Base-by-base conservation (phyloP, 2,113 vertebrate species). In the Vireo altiloquus region DNA sequence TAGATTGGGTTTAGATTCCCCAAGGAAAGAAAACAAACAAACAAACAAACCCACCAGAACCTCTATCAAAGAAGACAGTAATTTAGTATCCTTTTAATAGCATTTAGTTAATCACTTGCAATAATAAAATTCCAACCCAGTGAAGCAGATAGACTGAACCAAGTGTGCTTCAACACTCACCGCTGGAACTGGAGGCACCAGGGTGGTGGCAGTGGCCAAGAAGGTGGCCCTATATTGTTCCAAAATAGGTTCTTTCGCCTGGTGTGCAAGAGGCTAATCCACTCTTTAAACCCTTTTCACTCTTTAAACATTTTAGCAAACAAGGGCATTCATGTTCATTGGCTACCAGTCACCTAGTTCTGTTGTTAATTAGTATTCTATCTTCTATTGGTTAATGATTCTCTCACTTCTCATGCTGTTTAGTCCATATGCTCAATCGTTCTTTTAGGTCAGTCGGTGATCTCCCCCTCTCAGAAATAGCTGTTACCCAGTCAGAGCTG, bases 131-230 rank as follows among this genome's bases (percentile, higher is more conserved):
- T 7, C 33, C 39, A 56, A 7, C 37, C 12, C 31, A 11, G 44
- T 5, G n/a, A 49, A 28, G 18, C 19, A 56, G 5, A 24, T 3
- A 10, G 64, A n/a, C 27, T 6, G 14, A 57, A 63, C 12, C 7
- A 28, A 30, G 22, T 7, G 10, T 31, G 15, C 3, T 19, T 13
- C 7, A 46, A 2, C n/a, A 27, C 39, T 50, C 3, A 3, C 56
- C 19, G 23, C 24, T 39, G 40, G 50, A 70, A 14, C 11, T n/a
- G 30, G 18, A 30, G 9, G 28, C 5, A 31, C 7, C 14, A 9
- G 12, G 35, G 40, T 1, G 0, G 44, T 19, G 13, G 23, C 40
- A 20, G 37, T 3, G 8, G 8, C 57, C 1, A 3, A 42, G 23
- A 13, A 70, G 30, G 27, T 40, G 13, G 5, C 12, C 8, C 16